Evolutionary conservation across 2,888 invertebrate genomes (phyloP).

Genomic region (Tinea semifulvella): DNA sequence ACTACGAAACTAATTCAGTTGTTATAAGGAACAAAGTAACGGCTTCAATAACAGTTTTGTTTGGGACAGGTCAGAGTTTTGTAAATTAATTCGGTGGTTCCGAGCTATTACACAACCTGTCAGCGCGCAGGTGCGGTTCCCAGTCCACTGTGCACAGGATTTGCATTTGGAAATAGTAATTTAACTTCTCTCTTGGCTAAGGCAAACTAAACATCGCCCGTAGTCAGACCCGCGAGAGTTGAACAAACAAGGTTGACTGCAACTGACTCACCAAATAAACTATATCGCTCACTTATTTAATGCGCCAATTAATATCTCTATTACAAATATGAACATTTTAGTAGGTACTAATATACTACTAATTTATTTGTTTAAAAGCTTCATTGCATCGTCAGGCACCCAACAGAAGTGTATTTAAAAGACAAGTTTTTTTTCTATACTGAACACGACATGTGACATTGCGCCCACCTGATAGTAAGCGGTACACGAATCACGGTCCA

Average conservation of each 20-base stretch:
- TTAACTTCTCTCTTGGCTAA: slow-evolving; percentile 47
- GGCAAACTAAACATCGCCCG: slow-evolving; percentile 38
- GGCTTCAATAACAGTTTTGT: slow-evolving; percentile 50
- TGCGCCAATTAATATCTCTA: background rate
- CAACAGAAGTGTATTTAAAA: too few relatives aligned
- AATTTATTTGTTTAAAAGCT: too few relatives aligned
- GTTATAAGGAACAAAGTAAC: slow-evolving; percentile 29
- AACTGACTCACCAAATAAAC: slow-evolving; percentile 5
- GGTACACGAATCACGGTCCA: too few relatives aligned
- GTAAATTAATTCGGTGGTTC: slow-evolving; percentile 60
- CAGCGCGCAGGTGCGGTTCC: slow-evolving; percentile 52
- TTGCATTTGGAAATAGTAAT: slow-evolving; percentile 58
- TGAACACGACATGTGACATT: too few relatives aligned
- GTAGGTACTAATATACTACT: too few relatives aligned
- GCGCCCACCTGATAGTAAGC: too few relatives aligned
- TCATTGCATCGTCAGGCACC: too few relatives aligned
- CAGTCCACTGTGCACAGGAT: slow-evolving; percentile 37
- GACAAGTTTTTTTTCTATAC: too few relatives aligned
- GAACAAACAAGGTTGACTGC: slow-evolving; percentile 16
- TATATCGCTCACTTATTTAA: slow-evolving; percentile 4
- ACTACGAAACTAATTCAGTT: slow-evolving; percentile 19
- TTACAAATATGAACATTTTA: too few relatives aligned
- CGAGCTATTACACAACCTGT: slow-evolving; percentile 60
- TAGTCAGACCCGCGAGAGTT: slow-evolving; percentile 3
- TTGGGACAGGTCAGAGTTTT: slow-evolving; percentile 53